Percentiles rank a stretch among this genome's conserved stretches.
These are phyloP conservation scores for Tadarida brasiliensis DNA, from an alignment of 2,797 vertebrate species.

Conservation along the genomic window DNA sequence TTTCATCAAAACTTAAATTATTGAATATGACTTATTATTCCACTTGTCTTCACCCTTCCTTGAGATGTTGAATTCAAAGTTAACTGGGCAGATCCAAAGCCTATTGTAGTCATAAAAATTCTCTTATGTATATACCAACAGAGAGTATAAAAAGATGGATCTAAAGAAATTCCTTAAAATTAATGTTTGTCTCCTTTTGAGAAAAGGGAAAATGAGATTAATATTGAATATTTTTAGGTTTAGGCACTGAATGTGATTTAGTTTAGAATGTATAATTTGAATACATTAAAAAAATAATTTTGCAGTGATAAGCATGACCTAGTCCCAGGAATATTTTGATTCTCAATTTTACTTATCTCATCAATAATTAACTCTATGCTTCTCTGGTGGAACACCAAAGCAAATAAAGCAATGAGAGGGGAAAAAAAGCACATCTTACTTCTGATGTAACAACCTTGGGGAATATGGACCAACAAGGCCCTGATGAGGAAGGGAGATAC, in stretches of 20 bases:
- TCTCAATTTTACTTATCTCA: constrained; percentile 14
- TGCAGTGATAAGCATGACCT: neutral
- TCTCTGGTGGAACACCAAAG: constrained; percentile 24
- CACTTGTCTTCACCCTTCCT: neutral
- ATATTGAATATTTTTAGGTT: constrained; percentile 40
- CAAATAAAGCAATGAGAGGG: neutral
- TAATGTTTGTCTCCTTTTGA: neutral
- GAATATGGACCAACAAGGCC: neutral
- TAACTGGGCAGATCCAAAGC: neutral
- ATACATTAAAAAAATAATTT: constrained; percentile 41
- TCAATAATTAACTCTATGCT: constrained; percentile 10
- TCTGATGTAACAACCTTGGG: neutral
- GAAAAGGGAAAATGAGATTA: constrained; percentile 36
- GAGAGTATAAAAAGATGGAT: neutral
- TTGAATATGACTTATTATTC: neutral
- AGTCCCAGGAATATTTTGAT: neutral
- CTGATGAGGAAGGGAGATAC: neutral
- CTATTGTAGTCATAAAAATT: constrained; percentile 19
- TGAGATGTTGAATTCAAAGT: neutral
- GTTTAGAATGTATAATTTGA: constrained; percentile 32
- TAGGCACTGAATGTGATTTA: neutral
- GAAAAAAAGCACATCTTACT: neutral
- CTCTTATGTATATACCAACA: neutral
- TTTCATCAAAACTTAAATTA: neutral
- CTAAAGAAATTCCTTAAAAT: constrained; percentile 9